Base-by-base conservation (phyloP, 2,888 invertebrate species). In the Drosophila borealis region DNA sequence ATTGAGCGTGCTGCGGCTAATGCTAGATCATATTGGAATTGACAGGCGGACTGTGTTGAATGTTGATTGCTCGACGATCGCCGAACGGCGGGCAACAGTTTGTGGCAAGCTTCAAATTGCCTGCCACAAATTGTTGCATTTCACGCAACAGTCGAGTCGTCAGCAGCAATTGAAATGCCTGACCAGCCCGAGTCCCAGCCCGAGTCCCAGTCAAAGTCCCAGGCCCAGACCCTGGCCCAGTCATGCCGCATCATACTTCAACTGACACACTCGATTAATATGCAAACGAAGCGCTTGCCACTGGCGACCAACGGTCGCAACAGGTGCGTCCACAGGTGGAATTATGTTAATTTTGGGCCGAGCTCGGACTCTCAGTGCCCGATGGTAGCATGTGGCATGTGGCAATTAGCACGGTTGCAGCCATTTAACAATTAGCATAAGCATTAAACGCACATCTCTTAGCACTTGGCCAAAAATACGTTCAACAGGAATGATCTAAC, bases 101-200 rank as follows among this genome's bases (percentile, higher is more conserved):
- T 53, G 74, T 71, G 62, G 66, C 65, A 53, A 64, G 74, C 39
- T 29, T 33, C 48, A 72, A 83, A 80, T 87, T 84, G 77, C 70
- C 77, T 66, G 77, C 75, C 78, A 55, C 78, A 83, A 83, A 87
- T 83, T 87, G 83, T 80, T 74, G 87, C 84, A 80, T 84, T 83
- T 83, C 84, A 83, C 84, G 87, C 87, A 85, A 86, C 44, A 54
- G 59, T 62, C 55, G 62, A 67, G 56, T 61, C 46, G 17, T 17
- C 55, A 57, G 36, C 54, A 50, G 67, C 84, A 87, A 84, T 83
- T 78, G 84, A 86, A 86, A 83, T 82, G 74, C 86, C 79, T 67
- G 60, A 57, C 63, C 51, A 67, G 56, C 29, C 14, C 17, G 21
- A 49, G 55, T 37, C 44, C 34, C 45, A 50, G 45, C 21, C 14